Conservation (phyloP, 2,888 invertebrate species). For the Drosophila testacea region DNA sequence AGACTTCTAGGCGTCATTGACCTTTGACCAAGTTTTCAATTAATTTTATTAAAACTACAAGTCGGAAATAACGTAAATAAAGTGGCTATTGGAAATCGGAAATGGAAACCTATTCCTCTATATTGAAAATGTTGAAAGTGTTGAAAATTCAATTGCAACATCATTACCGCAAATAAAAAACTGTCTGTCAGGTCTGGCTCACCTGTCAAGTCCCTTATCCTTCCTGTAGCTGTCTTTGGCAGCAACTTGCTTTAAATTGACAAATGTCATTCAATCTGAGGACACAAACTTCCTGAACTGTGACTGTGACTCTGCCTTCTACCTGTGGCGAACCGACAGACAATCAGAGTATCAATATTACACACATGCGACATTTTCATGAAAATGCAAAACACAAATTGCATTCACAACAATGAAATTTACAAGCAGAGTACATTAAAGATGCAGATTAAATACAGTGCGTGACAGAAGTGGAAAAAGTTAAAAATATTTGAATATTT, state of each 20-base stretch:
- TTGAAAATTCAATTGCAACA: conserved; percentile 45
- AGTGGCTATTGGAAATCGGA: background rate
- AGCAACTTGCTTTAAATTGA: conserved; percentile 61
- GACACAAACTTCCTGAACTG: conserved; percentile 26
- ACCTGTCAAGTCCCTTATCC: conserved; percentile 10
- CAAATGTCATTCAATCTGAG: conserved; percentile 61
- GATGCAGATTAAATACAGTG: background rate
- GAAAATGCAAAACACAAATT: conserved; percentile 56
- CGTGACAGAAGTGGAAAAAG: background rate
- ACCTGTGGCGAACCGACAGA: background rate
- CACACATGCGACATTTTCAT: conserved; percentile 36
- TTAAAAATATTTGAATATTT: no score
- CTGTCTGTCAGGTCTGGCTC: conserved; percentile 23
- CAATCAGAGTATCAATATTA: background rate
- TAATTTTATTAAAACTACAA: conserved; percentile 53
- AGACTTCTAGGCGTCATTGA: conserved; percentile 25
- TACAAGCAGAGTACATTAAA: background rate
- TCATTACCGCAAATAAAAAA: conserved; percentile 37
- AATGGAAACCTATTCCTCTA: background rate
- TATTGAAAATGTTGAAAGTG: conserved; percentile 20
- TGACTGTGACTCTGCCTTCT: background rate
- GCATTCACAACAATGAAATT: conserved; percentile 16
- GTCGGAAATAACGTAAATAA: conserved; percentile 1
- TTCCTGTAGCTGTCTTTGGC: conserved; percentile 20
- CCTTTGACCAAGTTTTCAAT: conserved; percentile 59